Evolutionary conservation across 2,797 vertebrate species (phyloP).

Genomic region (Poeciliopsis turneri): DNA sequence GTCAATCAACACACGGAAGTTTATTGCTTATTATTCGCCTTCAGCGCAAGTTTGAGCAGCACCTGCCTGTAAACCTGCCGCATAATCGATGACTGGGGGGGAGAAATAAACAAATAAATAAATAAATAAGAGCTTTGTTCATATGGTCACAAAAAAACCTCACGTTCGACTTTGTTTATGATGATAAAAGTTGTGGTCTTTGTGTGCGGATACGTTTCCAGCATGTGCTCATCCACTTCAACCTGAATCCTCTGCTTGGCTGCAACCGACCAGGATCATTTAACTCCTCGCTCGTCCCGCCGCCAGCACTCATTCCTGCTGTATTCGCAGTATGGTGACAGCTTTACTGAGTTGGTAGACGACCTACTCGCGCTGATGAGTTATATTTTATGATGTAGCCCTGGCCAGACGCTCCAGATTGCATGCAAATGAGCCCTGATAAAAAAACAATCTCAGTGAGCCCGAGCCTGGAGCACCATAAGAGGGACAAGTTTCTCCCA

Average conservation of each 20-base stretch:
- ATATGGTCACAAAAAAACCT: neutral
- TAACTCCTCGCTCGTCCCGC: conserved; percentile 57
- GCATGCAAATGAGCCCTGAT: conserved; percentile 70
- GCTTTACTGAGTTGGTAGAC: conserved; percentile 75
- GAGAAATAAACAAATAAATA: neutral
- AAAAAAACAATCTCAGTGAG: conserved; percentile 57
- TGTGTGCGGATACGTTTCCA: neutral
- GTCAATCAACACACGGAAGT: neutral
- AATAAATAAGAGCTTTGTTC: conserved; percentile 28
- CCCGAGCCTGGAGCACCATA: conserved; percentile 15
- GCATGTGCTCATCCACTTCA: conserved; percentile 16
- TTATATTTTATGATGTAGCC: conserved; percentile 69
- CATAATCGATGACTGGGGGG: conserved; percentile 9
- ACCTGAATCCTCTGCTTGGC: conserved; percentile 34
- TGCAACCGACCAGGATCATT: conserved; percentile 38
- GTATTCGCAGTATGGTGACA: conserved; percentile 80
- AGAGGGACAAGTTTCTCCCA: conserved; percentile 28
- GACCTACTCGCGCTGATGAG: conserved; percentile 70
- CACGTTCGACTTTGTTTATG: neutral
- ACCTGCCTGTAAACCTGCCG: conserved; percentile 37
- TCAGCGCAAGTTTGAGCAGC: conserved; percentile 43
- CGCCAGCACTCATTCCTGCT: conserved; percentile 72
- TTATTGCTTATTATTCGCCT: conserved; percentile 8
- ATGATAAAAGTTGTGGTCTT: conserved; percentile 6
- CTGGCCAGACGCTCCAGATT: conserved; percentile 51